These are phyloP conservation scores for Villa cingulata DNA, from an alignment of 2,888 invertebrate species.

Conservation along the genomic window DNA sequence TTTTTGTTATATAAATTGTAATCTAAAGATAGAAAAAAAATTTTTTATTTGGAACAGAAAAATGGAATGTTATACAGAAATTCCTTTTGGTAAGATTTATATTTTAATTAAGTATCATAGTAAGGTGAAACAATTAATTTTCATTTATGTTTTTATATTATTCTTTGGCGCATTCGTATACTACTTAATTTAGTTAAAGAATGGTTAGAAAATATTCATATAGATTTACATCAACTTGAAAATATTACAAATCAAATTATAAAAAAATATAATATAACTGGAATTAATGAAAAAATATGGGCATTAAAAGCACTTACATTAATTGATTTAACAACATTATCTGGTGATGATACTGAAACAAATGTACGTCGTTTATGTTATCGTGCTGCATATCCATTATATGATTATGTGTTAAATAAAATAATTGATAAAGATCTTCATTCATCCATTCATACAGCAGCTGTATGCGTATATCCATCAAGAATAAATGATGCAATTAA, in stretches of 20 bases:
- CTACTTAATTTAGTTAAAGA: background rate
- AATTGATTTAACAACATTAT: conserved; percentile 86
- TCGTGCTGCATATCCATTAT: conserved; percentile 44
- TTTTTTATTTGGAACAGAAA: too few species aligned
- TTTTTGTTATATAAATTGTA: too few species aligned
- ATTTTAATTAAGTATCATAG: too few species aligned
- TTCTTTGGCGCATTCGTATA: too few species aligned
- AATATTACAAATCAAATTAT: conserved; percentile 39
- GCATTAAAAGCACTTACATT: conserved; percentile 67
- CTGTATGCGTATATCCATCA: conserved; percentile 91
- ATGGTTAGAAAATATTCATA: conserved; percentile 35
- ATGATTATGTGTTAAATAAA: conserved; percentile 18
- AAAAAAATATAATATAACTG: conserved; percentile 6
- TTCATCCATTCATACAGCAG: conserved; percentile 53
- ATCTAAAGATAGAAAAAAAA: too few species aligned
- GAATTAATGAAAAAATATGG: conserved; percentile 52
- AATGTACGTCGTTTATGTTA: conserved; percentile 70
- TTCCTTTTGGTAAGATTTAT: too few species aligned
- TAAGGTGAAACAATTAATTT: too few species aligned
- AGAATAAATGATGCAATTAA: conserved; percentile 60
- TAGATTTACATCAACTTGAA: conserved; percentile 46
- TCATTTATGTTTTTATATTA: too few species aligned
- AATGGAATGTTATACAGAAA: too few species aligned
- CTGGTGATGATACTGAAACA: conserved; percentile 63
- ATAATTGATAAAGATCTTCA: conserved; percentile 19